Evolutionary conservation across 2,888 invertebrate species (phyloP).

Genomic region (Sympetrum striolatum): DNA sequence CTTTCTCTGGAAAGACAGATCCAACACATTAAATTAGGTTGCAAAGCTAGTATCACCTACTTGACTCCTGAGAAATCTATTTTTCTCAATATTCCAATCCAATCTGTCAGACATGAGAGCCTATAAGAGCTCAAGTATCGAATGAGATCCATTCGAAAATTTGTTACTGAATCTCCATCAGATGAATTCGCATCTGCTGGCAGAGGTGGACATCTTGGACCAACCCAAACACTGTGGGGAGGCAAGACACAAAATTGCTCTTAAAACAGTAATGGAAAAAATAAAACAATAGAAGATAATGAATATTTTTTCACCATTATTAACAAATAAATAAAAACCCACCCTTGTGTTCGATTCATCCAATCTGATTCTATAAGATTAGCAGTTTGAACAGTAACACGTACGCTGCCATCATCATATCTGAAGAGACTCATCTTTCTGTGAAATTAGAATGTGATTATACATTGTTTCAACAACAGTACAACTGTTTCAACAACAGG

Average conservation of each 20-base stretch:
- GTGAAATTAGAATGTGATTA: constrained; percentile 52
- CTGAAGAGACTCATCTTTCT: constrained; percentile 88
- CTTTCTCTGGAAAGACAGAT: too few relatives aligned
- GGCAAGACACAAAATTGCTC: too few relatives aligned
- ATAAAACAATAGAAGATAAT: background rate
- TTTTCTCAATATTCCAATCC: constrained; percentile 75
- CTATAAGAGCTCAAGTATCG: constrained; percentile 80
- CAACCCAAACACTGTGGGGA: constrained; percentile 79
- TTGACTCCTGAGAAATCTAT: constrained; percentile 85
- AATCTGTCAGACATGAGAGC: constrained; percentile 70
- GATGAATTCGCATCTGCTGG: constrained; percentile 62
- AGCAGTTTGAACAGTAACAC: constrained; percentile 89
- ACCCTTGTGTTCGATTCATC: constrained; percentile 94
- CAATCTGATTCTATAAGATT: constrained; percentile 92
- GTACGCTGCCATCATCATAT: constrained; percentile 80
- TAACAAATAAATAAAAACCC: constrained; percentile 53
- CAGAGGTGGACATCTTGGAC: constrained; percentile 76
- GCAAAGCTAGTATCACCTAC: constrained; percentile 61
- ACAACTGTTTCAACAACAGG: too few relatives aligned
- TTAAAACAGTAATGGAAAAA: too few relatives aligned
- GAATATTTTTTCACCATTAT: too few relatives aligned
- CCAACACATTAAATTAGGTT: too few relatives aligned
- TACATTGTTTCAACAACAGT: too few relatives aligned
- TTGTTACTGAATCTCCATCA: constrained; percentile 81
- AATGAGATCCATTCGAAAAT: constrained; percentile 80